Evolutionary conservation across 1,140 invertebrate genomes (phyloP).

Genomic region (Ceratosolen fusciceps): DNA sequence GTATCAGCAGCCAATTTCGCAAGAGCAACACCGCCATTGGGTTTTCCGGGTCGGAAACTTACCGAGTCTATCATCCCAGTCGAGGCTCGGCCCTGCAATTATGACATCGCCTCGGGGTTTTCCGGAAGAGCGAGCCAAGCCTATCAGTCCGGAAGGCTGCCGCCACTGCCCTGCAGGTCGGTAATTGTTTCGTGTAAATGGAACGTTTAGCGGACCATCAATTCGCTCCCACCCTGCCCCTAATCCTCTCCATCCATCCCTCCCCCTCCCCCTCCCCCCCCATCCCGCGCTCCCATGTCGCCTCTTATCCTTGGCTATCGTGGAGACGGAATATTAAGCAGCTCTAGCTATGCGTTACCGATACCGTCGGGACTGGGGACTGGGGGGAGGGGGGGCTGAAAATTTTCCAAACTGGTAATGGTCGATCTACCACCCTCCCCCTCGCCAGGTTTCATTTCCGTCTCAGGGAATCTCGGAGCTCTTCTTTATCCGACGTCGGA

Average conservation of each 20-base stretch:
- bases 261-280: too few species aligned
- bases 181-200: conserved; percentile 47
- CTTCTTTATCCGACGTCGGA: too few species aligned
- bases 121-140: conserved; percentile 17
- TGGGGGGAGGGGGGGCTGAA: too few species aligned
- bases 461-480: too few species aligned
- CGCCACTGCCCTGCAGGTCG: not conserved
- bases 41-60: conserved; percentile 6
- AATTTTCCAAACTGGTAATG: too few species aligned
- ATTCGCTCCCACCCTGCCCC: too few species aligned
- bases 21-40: not conserved
- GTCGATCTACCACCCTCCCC: too few species aligned
- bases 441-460: too few species aligned
- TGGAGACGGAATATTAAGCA: too few species aligned
- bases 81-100: not conserved
- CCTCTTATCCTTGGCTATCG: not conserved
- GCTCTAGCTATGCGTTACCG: too few species aligned
- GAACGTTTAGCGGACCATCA: conserved; percentile 27
- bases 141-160: not conserved
- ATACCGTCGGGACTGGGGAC: too few species aligned
- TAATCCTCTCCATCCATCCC: too few species aligned
- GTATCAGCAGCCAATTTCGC: conserved; percentile 10
- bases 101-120: not conserved
- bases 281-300: not conserved
- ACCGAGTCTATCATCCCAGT: conserved; percentile 29